Percentiles rank a stretch among this genome's conserved stretches.
Evolutionary conservation across 2,888 invertebrate species (phyloP).

Genomic region (Drosophila bunnanda): DNA sequence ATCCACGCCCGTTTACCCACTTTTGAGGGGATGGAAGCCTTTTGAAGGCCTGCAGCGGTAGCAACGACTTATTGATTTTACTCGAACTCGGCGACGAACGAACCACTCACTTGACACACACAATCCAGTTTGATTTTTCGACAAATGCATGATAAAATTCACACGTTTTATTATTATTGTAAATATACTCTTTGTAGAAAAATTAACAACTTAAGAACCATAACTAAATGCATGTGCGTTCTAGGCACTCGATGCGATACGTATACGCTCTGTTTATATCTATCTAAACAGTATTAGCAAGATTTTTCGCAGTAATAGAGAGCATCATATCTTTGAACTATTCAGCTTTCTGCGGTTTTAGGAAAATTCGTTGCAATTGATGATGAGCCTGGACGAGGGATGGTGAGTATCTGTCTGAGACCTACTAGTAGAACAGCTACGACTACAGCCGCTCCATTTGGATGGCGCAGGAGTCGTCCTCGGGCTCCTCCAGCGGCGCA

Average conservation of each 20-base stretch:
- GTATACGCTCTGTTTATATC: conserved; percentile 38
- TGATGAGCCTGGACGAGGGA: conserved; percentile 36
- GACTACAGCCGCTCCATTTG: conserved; percentile 74
- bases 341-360: conserved; percentile 18
- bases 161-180: conserved; percentile 32
- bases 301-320: conserved; percentile 5
- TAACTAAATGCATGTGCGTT: conserved; percentile 68
- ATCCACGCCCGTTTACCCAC: conserved; percentile 3
- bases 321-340: conserved; percentile 5
- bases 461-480: conserved; percentile 60
- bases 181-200: conserved; percentile 28
- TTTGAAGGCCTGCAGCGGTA: conserved; percentile 3
- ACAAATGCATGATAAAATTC: conserved; percentile 35
- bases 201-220: conserved; percentile 46
- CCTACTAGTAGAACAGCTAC: not conserved
- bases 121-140: conserved; percentile 18
- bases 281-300: conserved; percentile 25
- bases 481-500: conserved; percentile 11
- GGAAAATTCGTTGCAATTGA: conserved; percentile 49
- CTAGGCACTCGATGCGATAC: conserved; percentile 24
- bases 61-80: conserved; percentile 57
- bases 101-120: conserved; percentile 4
- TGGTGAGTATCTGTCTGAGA: conserved; percentile 54
- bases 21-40: conserved; percentile 15
- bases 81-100: not conserved